These are phyloP conservation scores for Stenolophus ochropezus DNA, from an alignment of 2,888 invertebrate genomes.

Conservation along the genomic window DNA sequence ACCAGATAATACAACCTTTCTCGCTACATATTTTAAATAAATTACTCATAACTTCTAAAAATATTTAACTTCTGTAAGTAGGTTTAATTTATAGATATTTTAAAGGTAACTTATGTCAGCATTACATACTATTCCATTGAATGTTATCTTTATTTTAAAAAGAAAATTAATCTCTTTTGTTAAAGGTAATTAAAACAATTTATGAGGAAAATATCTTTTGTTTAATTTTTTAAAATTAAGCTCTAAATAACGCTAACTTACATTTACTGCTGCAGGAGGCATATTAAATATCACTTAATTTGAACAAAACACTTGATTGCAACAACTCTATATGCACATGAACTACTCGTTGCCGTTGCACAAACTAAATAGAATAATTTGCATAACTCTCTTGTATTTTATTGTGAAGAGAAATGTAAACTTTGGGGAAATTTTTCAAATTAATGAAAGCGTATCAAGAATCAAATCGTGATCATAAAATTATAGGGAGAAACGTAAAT, in stretches of 20 bases:
- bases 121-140: background rate
- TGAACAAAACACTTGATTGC: conserved; percentile 22
- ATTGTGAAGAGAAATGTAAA: conserved; percentile 33
- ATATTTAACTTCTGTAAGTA: background rate
- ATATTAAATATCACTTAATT: conserved; percentile 51
- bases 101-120: background rate
- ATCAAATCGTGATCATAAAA: conserved; percentile 49
- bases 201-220: background rate
- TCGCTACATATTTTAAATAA: background rate
- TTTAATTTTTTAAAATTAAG: background rate
- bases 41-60: background rate
- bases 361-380: conserved; percentile 37
- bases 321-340: background rate
- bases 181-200: background rate
- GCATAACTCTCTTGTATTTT: conserved; percentile 15
- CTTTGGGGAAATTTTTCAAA: conserved; percentile 37
- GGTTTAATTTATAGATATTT: background rate
- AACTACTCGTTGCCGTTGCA: background rate
- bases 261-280: conserved; percentile 62
- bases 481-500: conserved; percentile 35
- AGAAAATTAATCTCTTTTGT: background rate
- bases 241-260: conserved; percentile 51
- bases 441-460: conserved; percentile 52
- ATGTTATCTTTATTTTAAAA: background rate
- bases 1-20: background rate